Percentiles rank a stretch among this genome's conserved stretches.
Conservation (phyloP, 1,140 invertebrate genomes). For the Pseudomyrmex concolor region DNA sequence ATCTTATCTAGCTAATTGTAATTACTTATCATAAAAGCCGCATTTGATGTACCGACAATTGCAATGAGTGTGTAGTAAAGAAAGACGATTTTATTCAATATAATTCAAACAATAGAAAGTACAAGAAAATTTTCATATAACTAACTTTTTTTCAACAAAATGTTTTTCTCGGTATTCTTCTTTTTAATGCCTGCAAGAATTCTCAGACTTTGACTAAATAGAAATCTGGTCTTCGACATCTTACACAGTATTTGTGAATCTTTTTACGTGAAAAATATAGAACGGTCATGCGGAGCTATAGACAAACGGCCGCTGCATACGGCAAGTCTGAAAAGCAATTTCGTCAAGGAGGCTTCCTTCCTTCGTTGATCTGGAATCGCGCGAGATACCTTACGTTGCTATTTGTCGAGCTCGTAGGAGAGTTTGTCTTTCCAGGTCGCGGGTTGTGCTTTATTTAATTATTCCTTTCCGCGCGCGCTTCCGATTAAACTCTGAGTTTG, state of each 20-base stretch:
- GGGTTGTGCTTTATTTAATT: slow-evolving; percentile 43
- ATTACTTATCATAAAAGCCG: not conserved
- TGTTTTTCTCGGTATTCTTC: not conserved
- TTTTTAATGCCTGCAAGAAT: not conserved
- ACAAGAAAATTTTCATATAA: not conserved
- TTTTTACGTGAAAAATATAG: not conserved
- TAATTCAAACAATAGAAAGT: not conserved
- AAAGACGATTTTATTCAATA: not conserved
- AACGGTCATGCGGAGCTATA: not conserved
- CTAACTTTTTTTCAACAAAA: no score
- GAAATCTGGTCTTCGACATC: not conserved
- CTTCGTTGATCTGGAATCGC: slow-evolving; percentile 33
- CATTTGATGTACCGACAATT: not conserved
- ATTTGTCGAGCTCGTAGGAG: slow-evolving; percentile 25
- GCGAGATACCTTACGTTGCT: slow-evolving; percentile 18
- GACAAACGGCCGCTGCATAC: not conserved
- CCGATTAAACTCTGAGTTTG: slow-evolving; percentile 12
- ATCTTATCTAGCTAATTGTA: not conserved
- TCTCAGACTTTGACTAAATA: not conserved
- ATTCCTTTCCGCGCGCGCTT: slow-evolving; percentile 23
- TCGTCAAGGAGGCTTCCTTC: slow-evolving; percentile 13
- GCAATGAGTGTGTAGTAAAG: not conserved
- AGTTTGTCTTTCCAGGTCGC: slow-evolving; percentile 47
- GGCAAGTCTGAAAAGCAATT: slow-evolving; percentile 23
- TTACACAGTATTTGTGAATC: slow-evolving; percentile 6